Base-by-base conservation (phyloP, 2,113 vertebrate species). In the Proterorhinus semilunaris region DNA sequence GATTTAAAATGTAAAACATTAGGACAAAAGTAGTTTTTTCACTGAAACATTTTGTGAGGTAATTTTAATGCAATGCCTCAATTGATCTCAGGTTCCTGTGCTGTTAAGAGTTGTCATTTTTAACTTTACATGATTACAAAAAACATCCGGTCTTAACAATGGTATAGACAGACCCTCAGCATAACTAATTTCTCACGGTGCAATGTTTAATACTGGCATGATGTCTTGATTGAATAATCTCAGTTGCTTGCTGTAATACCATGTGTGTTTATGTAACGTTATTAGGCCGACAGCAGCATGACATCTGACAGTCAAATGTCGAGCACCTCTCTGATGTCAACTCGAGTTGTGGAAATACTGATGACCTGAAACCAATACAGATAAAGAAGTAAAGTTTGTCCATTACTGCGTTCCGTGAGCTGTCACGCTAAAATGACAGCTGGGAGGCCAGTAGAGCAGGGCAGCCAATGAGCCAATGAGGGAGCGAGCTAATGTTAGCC, bases 381-480 rank as follows among this genome's bases (percentile, higher is more conserved):
- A 71, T 54, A 36, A 69, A 75, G 44, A n/a, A 66, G 68, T 72
- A 75, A 13, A 67, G 64, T 63, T 67, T 64, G 49, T 0, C 52
- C 64, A 68, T 58, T 49, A 52, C 74, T 51, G 62, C 2, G 69
- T 67, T 59, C 72, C 74, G 72, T 65, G 79, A 81, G 70, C 68
- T 84, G 87, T 86, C 82, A 83, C 49, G 74, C 82, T 86, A 78
- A 73, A 55, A 76, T 90, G 83, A 87, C 87, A 87, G 81, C 74
- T 75, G 79, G 75, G 67, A 76, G 68, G 54, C 77, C 54, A 71
- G 52, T 72, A 71, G 67, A 79, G 66, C 69, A 55, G 68, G 51
- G n/a, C n/a, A n/a, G n/a, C n/a, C n/a, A n/a, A n/a, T n/a, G n/a
- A 89, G 68, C 85, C 83, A 90, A 85, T 86, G 85, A 89, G 75